These are phyloP conservation scores for Drusus annulatus DNA, from an alignment of 1,140 invertebrate species.

Conservation along the genomic window DNA sequence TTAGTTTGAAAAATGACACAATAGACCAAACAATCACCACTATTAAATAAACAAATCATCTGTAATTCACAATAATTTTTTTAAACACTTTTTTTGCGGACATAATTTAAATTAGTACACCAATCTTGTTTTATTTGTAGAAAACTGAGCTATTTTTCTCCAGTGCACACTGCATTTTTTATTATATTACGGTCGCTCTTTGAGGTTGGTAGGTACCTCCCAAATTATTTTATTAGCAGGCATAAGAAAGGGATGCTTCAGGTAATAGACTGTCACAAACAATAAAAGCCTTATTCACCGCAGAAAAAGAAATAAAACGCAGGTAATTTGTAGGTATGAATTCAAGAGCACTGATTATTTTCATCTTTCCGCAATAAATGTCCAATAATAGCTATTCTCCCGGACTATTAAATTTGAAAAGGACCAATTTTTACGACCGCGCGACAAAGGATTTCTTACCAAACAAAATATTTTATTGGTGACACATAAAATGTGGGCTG, in stretches of 20 bases:
- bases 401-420: constrained; percentile 22
- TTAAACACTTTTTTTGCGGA: too few species aligned
- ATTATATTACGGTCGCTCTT: too few species aligned
- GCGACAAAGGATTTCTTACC: constrained; percentile 44
- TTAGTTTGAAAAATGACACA: too few species aligned
- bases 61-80: too few species aligned
- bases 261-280: constrained; percentile 7
- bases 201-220: neutral
- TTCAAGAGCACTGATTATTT: constrained; percentile 10
- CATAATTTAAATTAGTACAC: too few species aligned
- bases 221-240: neutral
- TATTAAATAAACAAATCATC: too few species aligned
- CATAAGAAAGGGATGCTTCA: too few species aligned
- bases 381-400: constrained; percentile 38
- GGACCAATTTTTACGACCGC: constrained; percentile 45
- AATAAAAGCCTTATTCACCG: neutral
- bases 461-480: constrained; percentile 46
- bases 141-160: too few species aligned
- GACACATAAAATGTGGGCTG: constrained; percentile 29
- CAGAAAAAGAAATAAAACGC: neutral
- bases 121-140: too few species aligned
- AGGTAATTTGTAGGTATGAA: constrained; percentile 25
- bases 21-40: too few species aligned
- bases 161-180: too few species aligned
- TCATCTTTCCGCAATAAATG: constrained; percentile 38